A percentile compares a stretch with the other conserved stretches of the same genome.
Evolutionary conservation across 2,888 invertebrate species (phyloP).

Genomic region (Eudemis profundana): DNA sequence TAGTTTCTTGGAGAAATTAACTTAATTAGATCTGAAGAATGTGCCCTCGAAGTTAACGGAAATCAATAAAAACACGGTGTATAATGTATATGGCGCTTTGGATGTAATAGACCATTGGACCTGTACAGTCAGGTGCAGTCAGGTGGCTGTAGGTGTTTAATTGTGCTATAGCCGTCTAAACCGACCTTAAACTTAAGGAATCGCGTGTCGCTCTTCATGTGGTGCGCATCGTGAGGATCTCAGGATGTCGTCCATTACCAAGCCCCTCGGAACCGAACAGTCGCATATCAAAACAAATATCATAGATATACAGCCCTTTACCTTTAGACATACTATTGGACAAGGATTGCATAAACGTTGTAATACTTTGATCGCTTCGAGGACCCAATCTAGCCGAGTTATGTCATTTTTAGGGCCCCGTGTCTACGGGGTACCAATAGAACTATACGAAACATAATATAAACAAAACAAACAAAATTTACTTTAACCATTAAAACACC

Average conservation of each 20-base stretch:
- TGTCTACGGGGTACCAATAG: background rate
- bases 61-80: too few species aligned
- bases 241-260: background rate
- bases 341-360: conserved; percentile 2
- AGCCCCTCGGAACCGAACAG: background rate
- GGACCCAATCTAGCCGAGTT: background rate
- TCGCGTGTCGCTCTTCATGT: background rate
- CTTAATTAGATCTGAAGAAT: too few species aligned
- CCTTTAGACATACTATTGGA: background rate
- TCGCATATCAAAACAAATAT: background rate
- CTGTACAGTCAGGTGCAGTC: too few species aligned
- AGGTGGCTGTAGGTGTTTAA: background rate
- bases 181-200: too few species aligned
- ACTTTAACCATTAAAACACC: too few species aligned
- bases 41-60: too few species aligned
- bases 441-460: too few species aligned
- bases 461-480: too few species aligned
- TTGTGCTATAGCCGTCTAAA: too few species aligned
- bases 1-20: too few species aligned
- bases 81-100: too few species aligned
- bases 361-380: conserved; percentile 6
- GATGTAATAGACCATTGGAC: too few species aligned
- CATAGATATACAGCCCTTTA: conserved; percentile 1
- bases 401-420: conserved; percentile 2
- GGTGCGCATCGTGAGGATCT: conserved; percentile 7